phyloP scores from a whole-genome alignment of 2,888 invertebrate species.

The Ellobium chinense region DNA sequence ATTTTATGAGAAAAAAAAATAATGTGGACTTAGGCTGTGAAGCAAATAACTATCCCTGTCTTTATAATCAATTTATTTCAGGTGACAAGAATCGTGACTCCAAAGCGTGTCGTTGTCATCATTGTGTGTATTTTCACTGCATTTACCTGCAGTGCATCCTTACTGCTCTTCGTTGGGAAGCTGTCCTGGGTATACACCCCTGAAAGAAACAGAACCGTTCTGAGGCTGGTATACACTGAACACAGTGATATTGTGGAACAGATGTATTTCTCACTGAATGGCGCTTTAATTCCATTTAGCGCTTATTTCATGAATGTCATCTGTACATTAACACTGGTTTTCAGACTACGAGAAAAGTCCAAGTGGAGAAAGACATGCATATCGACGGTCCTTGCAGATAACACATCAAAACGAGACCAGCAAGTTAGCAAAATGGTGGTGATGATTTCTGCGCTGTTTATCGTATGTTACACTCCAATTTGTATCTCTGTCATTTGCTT shows the following conservation, averaged over 20 bases:
- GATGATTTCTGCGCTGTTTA: neutral
- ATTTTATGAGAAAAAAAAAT: too few species aligned
- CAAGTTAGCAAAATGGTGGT: slow-evolving; percentile 11
- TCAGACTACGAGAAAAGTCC: neutral
- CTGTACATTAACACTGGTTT: neutral
- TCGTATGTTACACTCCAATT: neutral
- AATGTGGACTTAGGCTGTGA: too few species aligned
- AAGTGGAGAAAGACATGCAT: neutral
- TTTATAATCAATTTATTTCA: neutral
- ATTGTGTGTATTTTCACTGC: neutral
- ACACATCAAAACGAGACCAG: too few species aligned
- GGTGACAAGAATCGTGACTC: neutral
- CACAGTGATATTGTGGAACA: neutral
- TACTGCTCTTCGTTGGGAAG: neutral
- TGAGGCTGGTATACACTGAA: neutral
- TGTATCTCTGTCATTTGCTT: neutral
- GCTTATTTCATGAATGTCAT: neutral
- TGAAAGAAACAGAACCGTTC: neutral
- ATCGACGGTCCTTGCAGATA: too few species aligned
- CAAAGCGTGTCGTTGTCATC: neutral
- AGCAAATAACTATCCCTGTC: too few species aligned
- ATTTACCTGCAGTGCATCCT: neutral
- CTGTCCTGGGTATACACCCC: neutral
- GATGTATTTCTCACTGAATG: neutral
- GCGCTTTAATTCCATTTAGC: neutral